phyloP scores from a whole-genome alignment of 2,797 vertebrate species.

The Darevskia mixta region DNA sequence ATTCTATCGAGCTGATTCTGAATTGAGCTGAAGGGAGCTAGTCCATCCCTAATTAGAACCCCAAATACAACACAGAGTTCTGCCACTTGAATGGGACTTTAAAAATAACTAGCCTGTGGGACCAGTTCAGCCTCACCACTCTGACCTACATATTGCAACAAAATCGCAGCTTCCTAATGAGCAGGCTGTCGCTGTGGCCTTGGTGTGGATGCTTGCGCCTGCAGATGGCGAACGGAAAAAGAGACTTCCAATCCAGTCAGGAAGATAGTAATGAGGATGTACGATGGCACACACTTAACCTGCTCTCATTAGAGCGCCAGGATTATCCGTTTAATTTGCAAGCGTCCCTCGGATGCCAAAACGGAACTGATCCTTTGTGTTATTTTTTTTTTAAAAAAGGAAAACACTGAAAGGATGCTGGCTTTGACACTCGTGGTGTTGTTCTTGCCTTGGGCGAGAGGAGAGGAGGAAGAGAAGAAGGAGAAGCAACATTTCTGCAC shows the following conservation, averaged over 20 bases:
- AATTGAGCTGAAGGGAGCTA: not conserved
- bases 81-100: not conserved
- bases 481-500: conserved; percentile 38
- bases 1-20: not conserved
- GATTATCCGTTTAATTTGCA: conserved; percentile 24
- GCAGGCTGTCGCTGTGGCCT: not conserved
- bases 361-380: not conserved
- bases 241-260: not conserved
- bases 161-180: not conserved
- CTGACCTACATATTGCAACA: not conserved
- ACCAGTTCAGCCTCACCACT: not conserved
- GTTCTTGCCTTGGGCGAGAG: conserved; percentile 49
- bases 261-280: too few species aligned
- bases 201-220: not conserved
- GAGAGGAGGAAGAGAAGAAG: conserved; percentile 35
- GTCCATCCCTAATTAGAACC: not conserved
- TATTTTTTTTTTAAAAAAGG: conserved; percentile 1
- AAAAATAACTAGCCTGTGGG: not conserved
- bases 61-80: not conserved
- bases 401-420: accelerated
- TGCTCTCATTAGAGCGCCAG: not conserved
- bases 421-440: conserved; percentile 35
- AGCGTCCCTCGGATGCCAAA: not conserved
- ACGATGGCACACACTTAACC: accelerated
- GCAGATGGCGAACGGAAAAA: not conserved